Conservation (phyloP, 2,797 vertebrate species). For the Microctenopoma lineatum region DNA sequence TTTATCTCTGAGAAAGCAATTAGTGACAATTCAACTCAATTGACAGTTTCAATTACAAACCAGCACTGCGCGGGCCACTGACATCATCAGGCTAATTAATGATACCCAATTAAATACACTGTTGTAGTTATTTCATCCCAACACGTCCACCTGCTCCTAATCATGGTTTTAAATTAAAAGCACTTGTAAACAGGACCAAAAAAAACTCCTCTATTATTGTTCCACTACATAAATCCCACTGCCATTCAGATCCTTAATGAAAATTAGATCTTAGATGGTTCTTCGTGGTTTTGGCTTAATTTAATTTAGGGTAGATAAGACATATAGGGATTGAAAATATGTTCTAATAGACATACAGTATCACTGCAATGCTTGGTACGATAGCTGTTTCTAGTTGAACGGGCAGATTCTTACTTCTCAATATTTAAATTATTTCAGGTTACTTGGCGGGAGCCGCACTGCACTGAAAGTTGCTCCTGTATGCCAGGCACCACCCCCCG, state of each 20-base stretch:
- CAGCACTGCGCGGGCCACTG: too few relatives aligned
- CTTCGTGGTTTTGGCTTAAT: constrained; percentile 8
- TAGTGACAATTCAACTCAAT: too few relatives aligned
- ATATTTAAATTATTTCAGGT: background rate
- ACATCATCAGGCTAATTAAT: too few relatives aligned
- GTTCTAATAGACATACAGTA: too few relatives aligned
- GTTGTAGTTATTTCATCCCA: too few relatives aligned
- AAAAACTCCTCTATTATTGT: background rate
- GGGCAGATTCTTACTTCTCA: background rate
- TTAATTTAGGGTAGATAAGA: background rate
- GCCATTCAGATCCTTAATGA: constrained; percentile 11
- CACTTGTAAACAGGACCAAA: too few relatives aligned
- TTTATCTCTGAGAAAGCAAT: too few relatives aligned
- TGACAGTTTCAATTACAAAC: too few relatives aligned
- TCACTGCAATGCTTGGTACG: background rate
- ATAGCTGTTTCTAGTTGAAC: background rate
- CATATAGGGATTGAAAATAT: background rate
- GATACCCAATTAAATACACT: too few relatives aligned
- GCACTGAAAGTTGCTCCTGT: constrained; percentile 21
- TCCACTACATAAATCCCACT: constrained; percentile 9
- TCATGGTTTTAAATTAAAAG: too few relatives aligned
- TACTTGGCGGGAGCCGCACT: constrained; percentile 9
- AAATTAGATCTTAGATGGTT: constrained; percentile 18
- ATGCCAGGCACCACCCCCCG: constrained; percentile 39
- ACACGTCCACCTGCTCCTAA: background rate